Percentiles rank a stretch among this genome's conserved stretches.
Evolutionary conservation across 1,140 invertebrate species (phyloP).

Genomic region (Trichomalopsis sarcophagae): DNA sequence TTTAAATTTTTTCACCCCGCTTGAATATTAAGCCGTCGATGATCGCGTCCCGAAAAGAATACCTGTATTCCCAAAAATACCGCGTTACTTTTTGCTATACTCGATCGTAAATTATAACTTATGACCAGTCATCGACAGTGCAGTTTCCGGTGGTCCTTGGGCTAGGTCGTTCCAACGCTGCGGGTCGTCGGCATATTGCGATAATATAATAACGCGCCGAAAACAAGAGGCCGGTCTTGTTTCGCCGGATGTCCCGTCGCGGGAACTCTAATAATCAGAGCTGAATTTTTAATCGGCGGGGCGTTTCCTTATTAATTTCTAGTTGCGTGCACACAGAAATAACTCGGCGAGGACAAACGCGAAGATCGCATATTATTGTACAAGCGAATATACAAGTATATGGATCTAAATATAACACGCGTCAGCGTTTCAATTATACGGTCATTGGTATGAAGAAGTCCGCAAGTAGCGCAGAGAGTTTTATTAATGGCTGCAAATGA

Average conservation of each 20-base stretch:
- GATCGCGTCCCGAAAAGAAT: too few species aligned
- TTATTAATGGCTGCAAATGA: constrained; percentile 12
- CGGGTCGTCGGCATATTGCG: not conserved
- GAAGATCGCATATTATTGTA: not conserved
- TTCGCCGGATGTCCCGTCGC: too few species aligned
- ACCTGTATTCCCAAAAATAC: too few species aligned
- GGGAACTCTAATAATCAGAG: too few species aligned
- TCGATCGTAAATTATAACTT: too few species aligned
- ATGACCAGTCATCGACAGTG: too few species aligned
- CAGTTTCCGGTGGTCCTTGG: not conserved
- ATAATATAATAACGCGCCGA: not conserved
- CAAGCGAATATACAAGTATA: not conserved
- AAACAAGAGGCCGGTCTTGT: not conserved
- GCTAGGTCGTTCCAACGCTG: not conserved
- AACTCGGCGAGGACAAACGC: not conserved
- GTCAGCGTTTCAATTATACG: not conserved
- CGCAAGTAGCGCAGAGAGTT: not conserved
- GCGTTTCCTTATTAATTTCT: too few species aligned
- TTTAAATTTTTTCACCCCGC: too few species aligned
- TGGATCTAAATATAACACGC: not conserved
- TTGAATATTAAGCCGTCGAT: too few species aligned
- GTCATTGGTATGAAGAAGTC: not conserved
- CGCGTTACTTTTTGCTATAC: too few species aligned
- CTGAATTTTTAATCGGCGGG: too few species aligned
- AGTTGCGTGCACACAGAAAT: not conserved